phyloP scores from a whole-genome alignment of 2,113 vertebrate species.

The Oreotragus oreotragus region DNA sequence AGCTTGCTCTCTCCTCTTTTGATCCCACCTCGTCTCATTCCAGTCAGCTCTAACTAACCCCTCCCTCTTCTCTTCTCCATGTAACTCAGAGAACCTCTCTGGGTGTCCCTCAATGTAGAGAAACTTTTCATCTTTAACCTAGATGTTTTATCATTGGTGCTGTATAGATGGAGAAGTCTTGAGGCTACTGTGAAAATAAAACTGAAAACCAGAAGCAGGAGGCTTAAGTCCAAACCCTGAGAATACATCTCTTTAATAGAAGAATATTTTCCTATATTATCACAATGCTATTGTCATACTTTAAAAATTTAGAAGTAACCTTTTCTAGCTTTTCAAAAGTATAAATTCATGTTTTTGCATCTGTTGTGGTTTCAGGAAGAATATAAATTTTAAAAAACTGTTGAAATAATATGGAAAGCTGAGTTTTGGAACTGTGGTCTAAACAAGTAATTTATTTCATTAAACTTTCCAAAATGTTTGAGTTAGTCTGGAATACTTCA shows the following conservation, averaged over 20 bases:
- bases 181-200: too few species aligned
- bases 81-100: too few species aligned
- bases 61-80: too few species aligned
- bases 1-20: too few species aligned
- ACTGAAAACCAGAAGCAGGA: too few species aligned
- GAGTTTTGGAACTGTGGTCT: neutral
- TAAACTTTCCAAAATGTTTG: slow-evolving; percentile 35
- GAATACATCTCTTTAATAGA: neutral
- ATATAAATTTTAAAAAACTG: neutral
- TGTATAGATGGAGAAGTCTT: too few species aligned
- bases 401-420: neutral
- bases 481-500: neutral
- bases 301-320: neutral
- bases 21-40: too few species aligned
- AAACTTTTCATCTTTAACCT: too few species aligned
- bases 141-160: too few species aligned
- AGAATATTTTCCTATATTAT: neutral
- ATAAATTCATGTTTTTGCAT: neutral
- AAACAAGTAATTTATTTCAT: slow-evolving; percentile 9
- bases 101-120: too few species aligned
- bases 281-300: neutral
- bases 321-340: neutral
- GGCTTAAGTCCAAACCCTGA: too few species aligned
- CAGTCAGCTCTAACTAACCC: too few species aligned
- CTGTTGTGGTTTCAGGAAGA: neutral